Evolutionary conservation across 2,113 vertebrate species (phyloP).

Genomic region (Cephalophus harveyi): DNA sequence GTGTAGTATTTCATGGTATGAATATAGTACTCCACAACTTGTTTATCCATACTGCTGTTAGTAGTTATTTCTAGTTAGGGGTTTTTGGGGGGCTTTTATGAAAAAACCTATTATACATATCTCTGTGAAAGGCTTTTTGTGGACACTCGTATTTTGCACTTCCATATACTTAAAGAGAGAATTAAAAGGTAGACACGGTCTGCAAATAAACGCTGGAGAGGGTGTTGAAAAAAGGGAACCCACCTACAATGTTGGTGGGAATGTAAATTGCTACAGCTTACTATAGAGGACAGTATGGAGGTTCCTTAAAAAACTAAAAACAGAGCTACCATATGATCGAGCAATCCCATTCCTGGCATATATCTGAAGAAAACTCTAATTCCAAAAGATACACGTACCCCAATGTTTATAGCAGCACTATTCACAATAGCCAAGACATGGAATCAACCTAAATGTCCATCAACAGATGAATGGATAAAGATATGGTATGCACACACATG

Average conservation of each 20-base stretch:
- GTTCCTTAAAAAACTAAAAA: neutral
- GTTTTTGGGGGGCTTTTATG: neutral
- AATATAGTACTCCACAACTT: neutral
- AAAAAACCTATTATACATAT: neutral
- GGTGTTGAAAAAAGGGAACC: neutral
- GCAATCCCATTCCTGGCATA: neutral
- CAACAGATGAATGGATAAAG: neutral
- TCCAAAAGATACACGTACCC: neutral
- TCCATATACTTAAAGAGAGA: neutral
- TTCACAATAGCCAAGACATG: neutral
- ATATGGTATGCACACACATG: neutral
- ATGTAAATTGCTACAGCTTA: neutral
- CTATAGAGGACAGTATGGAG: neutral
- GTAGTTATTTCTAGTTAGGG: neutral
- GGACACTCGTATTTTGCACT: neutral
- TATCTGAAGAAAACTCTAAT: neutral
- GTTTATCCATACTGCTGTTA: neutral
- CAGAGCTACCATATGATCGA: neutral
- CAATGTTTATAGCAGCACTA: neutral
- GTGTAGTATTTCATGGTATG: neutral
- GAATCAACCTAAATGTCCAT: neutral
- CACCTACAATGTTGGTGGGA: neutral
- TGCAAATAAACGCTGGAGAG: neutral
- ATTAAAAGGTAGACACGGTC: neutral
- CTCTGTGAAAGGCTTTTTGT: conserved; percentile 10